Evolutionary conservation across 1,140 invertebrate species (phyloP).

Genomic region (Zelostemma sp.): DNA sequence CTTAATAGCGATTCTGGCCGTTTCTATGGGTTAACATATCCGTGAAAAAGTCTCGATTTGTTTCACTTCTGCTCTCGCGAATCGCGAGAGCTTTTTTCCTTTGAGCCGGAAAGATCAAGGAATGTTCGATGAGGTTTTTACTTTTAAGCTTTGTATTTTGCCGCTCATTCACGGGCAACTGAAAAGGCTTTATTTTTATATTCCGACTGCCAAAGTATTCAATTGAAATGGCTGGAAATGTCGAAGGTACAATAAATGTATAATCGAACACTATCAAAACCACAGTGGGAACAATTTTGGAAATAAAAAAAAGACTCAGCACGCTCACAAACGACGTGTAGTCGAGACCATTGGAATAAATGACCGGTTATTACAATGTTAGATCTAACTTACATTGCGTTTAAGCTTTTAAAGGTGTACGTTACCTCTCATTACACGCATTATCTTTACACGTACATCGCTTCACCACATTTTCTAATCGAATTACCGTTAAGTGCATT

Average conservation of each 20-base stretch:
- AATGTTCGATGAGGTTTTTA: conserved; percentile 2
- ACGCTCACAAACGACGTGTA: not conserved
- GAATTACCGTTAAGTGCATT: conserved; percentile 51
- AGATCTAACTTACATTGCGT: not conserved
- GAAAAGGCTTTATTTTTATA: not conserved
- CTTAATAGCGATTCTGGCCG: conserved; percentile 35
- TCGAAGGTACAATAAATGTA: no score
- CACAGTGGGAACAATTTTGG: no score
- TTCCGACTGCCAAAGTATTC: not conserved
- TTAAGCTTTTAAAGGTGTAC: not conserved
- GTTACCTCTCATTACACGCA: conserved; percentile 16
- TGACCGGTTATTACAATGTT: conserved; percentile 3
- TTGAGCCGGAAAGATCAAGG: conserved; percentile 4
- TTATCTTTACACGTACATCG: conserved; percentile 36
- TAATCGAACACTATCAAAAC: no score
- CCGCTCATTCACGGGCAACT: not conserved
- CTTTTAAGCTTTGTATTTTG: conserved; percentile 6
- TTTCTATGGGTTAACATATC: conserved; percentile 15
- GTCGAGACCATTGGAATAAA: not conserved
- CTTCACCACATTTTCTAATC: conserved; percentile 49
- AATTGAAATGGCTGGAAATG: no score
- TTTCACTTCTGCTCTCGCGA: conserved; percentile 15
- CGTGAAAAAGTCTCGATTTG: conserved; percentile 27
- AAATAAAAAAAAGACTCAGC: no score
- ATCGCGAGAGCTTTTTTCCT: conserved; percentile 6